Evolutionary conservation across 2,113 vertebrate species (phyloP), one percentile per base, ranked within the genome.

Genomic region (Seriola rivoliana): DNA sequence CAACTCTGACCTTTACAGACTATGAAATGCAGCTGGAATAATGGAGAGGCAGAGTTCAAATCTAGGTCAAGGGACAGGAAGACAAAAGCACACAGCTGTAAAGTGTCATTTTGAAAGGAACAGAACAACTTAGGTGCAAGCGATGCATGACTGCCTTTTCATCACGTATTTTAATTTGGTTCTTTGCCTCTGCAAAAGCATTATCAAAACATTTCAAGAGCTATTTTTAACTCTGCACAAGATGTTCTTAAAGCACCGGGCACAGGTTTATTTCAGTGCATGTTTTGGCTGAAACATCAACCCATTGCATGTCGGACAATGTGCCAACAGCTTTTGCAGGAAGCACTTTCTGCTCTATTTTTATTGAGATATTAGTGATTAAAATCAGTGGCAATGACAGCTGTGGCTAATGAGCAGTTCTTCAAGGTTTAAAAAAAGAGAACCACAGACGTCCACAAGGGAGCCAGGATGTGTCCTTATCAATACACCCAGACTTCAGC

Each of bases 51-150:
- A 21, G 6, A 54, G 52, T 58, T 75, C 25, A 67, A 48, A 48
- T 58, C 1, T 11, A 57, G 63, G 72, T 69, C 63, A 74, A 52
- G 57, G 9, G 14, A 58, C 40, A 65, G 42, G 5, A 5, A 66
- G 21, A 70, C 57, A 74, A 62, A 69, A 71, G 34, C 68, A 62
- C 50, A 34, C 12, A 54, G 52, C 62, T 34, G 4, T 70, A 5
- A 36, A 66, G 23, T 44, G 19, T 73, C 74, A 60, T 59, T 58
- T 60, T 73, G 42, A 70, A 63, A 81, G 36, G 57, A 44, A 23
- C 60, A 40, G 44, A 46, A 48, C 23, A 60, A 5, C 23, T 46
- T 42, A 8, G 11, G 42, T 42, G 58, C 50, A 58, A 32, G 52
- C 40, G 25, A 19, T 36, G 25, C 48, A 70, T 29, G 21, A 59